These are phyloP conservation scores for Anthonomus grandis DNA, from an alignment of 1,140 invertebrate species.

Conservation along the genomic window DNA sequence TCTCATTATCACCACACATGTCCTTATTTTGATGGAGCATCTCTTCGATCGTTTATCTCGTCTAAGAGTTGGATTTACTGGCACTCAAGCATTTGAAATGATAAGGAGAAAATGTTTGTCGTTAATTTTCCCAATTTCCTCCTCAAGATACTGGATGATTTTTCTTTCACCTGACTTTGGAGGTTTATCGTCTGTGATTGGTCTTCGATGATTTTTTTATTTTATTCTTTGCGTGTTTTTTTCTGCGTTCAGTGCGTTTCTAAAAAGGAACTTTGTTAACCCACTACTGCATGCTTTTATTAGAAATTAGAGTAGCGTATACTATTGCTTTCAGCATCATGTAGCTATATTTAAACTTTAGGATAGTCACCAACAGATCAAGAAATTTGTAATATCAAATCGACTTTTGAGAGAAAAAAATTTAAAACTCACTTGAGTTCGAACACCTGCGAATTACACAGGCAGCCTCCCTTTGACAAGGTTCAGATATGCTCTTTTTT, in stretches of 20 bases:
- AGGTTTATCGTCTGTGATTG: slow-evolving; percentile 32
- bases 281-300: too few relatives aligned
- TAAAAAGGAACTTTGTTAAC: slow-evolving; percentile 23
- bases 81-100: slow-evolving; percentile 24
- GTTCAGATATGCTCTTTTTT: slow-evolving; percentile 13
- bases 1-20: slow-evolving; percentile 16
- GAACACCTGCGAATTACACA: slow-evolving; percentile 19
- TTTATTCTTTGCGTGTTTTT: slow-evolving; percentile 32
- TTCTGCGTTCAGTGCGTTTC: slow-evolving; percentile 31
- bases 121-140: slow-evolving; percentile 24
- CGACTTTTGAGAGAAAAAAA: too few relatives aligned
- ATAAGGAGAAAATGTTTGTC: neutral
- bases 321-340: too few relatives aligned
- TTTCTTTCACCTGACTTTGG: slow-evolving; percentile 29
- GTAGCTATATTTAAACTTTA: too few relatives aligned
- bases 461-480: slow-evolving; percentile 23
- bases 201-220: slow-evolving; percentile 39
- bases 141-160: slow-evolving; percentile 19
- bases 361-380: neutral
- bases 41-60: slow-evolving; percentile 29
- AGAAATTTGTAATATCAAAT: too few relatives aligned
- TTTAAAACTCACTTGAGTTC: slow-evolving; percentile 12
- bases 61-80: slow-evolving; percentile 24
- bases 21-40: slow-evolving; percentile 17
- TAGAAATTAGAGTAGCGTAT: too few relatives aligned